Base-by-base conservation (phyloP, 2,113 vertebrate species). In the Gallinago jamesoni region DNA sequence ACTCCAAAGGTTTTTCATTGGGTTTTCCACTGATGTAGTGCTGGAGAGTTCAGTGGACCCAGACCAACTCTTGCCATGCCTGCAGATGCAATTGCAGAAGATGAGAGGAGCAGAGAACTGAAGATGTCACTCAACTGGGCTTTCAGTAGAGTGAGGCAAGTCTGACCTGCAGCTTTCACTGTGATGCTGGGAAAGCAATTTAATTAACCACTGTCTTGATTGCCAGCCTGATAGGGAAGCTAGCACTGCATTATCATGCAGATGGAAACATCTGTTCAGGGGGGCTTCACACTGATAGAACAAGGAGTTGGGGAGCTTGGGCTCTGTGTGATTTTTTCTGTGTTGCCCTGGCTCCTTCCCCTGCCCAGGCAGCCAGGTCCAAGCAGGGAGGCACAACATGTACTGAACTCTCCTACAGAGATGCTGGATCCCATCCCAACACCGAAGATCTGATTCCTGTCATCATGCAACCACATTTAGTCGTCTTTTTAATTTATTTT, bases 361-460 rank as follows among this genome's bases (percentile, higher is more conserved):
- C 52, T 82, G 37, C 13, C 52, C 48, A 33, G 87, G 70, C 62
- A 96, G 75, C 43, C 39, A 56, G 87, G 68, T 64, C 88, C 41
- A 62, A 70, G 50, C 21, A 75, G n/a, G 30, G 62, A 75, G 35
- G 64, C 74, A 92, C 89, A 91, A 37, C 50, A 67, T 74, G 91
- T 84, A 52, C 89, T 76, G 67, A 89, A 59, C 74, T 94, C 47
- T 72, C 47, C 79, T 39, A 14, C 67, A 80, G 87, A 87, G 86
- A 91, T 55, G 17, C 81, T 94, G 89, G 95, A 93, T 84, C 53
- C 66, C 6, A 3, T 79, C 77, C 95, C 87, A 84, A 39, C 57
- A 53, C 53, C 56, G 69, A 82, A 79, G 70, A 94, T 76, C 43
- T 77, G 60, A 94, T 68, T 80, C 60, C 81, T 96, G 87, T 85